phyloP scores from a whole-genome alignment of 1,140 invertebrate genomes.

The Teleopsis dalmanni region DNA sequence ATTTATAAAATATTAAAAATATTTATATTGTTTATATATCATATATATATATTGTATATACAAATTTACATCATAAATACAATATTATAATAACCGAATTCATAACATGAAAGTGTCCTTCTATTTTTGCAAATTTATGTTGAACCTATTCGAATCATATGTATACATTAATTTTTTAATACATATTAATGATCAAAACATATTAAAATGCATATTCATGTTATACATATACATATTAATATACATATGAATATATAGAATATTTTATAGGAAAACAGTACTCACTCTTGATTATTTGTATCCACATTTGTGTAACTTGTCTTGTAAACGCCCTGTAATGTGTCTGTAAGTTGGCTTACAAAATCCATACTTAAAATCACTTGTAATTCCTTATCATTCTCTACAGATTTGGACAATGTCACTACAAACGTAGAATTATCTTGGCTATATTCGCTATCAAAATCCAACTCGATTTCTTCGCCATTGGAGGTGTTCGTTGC shows the following conservation, averaged over 20 bases:
- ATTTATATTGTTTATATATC: too few relatives aligned
- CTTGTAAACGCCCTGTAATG: slow-evolving; percentile 68
- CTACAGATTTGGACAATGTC: slow-evolving; percentile 17
- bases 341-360: slow-evolving; percentile 55
- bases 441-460: slow-evolving; percentile 34
- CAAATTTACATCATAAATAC: too few relatives aligned
- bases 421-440: slow-evolving; percentile 36
- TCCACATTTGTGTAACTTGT: slow-evolving; percentile 63
- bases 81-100: too few relatives aligned
- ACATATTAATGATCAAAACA: too few relatives aligned
- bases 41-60: too few relatives aligned
- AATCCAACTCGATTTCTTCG: slow-evolving; percentile 33
- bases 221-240: too few relatives aligned
- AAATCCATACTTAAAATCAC: slow-evolving; percentile 53
- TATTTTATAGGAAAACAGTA: slow-evolving; percentile 3
- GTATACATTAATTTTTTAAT: not conserved
- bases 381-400: slow-evolving; percentile 15
- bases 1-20: not conserved
- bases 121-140: not conserved
- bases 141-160: not conserved
- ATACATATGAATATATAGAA: not conserved
- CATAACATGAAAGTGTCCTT: too few relatives aligned
- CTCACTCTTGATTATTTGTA: slow-evolving; percentile 57
- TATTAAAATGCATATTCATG: not conserved
- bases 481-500: slow-evolving; percentile 4